Evolutionary conservation across 2,113 vertebrate species (phyloP), one percentile per base, ranked within the genome.

Genomic region (Chaetorhynchus papuensis): DNA sequence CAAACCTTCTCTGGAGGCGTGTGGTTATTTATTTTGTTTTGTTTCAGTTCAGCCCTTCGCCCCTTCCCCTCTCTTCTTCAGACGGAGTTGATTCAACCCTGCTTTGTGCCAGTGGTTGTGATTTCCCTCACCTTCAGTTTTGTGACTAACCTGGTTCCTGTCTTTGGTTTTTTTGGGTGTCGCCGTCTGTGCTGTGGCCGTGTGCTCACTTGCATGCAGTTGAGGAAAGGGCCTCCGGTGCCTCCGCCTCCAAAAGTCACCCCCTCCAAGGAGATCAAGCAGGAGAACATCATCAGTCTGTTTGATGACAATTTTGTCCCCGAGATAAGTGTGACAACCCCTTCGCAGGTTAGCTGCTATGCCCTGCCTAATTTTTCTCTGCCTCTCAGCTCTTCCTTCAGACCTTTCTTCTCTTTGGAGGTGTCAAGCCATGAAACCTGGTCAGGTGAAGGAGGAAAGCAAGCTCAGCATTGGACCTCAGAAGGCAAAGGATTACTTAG

Each of bases 191-290:
- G 96, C 96, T 88, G 94, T 96, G 90, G 85, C 94, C n/a, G 3
- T 96, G 90, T 97, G 95, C 94, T 95, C 97, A 80, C 91, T 97
- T 97, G 96, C 98, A 97, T 98, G 96, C 98, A 99, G 99, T 98
- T 99, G 97, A 99, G 96, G 97, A 99, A 98, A 98, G 98, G 98
- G 45, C 98, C 98, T 74, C 99, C 99, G 31, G 98, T 99, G 97
- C 99, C 99, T 97, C 99, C 99, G 87, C 99, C 99, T 97, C 99
- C 99, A 91, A 99, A 99, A 98, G 98, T 98, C 97, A 99, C 99
- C 88, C 99, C 99, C 19, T 99, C 98, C 93, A 99, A 99, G 98
- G 99, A 99, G 76, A 82, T 99, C 98, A 99, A 99, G 98, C 98
- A 99, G 95, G 99, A 99, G 94, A 99, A 99, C 98, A 99, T 99